phyloP scores from a whole-genome alignment of 2,113 vertebrate genomes.

The Isurus oxyrinchus region DNA sequence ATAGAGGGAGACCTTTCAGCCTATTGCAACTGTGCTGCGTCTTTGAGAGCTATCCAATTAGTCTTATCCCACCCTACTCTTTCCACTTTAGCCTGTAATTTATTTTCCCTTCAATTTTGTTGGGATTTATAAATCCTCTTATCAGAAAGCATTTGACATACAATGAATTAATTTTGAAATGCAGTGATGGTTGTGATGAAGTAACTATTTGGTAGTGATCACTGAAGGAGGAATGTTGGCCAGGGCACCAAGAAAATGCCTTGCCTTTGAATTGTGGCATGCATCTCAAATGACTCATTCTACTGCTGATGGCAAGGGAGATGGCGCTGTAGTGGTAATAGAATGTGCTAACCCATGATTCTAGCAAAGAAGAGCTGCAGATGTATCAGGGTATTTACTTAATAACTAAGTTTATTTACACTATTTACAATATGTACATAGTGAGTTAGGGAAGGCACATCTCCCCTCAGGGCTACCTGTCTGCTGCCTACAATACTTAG shows the following conservation, averaged over 20 bases:
- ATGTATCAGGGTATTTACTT: too few relatives aligned
- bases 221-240: not conserved
- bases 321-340: too few relatives aligned
- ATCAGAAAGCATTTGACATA: not conserved
- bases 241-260: not conserved
- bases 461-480: too few relatives aligned
- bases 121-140: not conserved
- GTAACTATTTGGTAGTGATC: not conserved
- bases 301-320: not conserved
- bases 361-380: too few relatives aligned
- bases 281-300: not conserved
- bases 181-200: not conserved
- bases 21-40: not conserved
- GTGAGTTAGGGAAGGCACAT: too few relatives aligned
- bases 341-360: too few relatives aligned
- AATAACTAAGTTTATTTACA: too few relatives aligned
- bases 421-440: too few relatives aligned
- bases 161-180: not conserved
- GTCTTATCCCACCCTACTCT: not conserved
- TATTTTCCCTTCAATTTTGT: not conserved
- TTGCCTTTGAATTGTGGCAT: not conserved
- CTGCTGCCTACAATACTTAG: too few relatives aligned
- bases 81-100: not conserved
- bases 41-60: not conserved
- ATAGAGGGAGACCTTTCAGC: not conserved